Evolutionary conservation across 2,888 invertebrate genomes (phyloP).

Genomic region (Cosmia pyralina): DNA sequence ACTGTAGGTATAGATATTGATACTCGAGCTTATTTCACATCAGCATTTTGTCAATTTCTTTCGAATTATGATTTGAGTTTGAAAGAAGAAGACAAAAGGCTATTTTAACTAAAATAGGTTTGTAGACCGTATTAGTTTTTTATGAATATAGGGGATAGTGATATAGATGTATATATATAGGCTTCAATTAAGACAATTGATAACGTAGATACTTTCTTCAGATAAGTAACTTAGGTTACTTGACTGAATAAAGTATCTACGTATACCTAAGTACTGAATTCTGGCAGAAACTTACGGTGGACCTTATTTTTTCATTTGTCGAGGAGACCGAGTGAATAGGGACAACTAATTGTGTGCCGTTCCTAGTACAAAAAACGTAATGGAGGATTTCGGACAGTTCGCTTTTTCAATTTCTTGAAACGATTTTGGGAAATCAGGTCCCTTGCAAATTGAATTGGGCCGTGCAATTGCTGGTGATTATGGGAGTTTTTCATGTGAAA

Average conservation of each 20-base stretch:
- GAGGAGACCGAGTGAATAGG: slow-evolving; percentile 45
- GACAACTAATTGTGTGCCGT: slow-evolving; percentile 71
- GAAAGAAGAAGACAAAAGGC: no score
- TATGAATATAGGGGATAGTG: no score
- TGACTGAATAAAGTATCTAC: no score
- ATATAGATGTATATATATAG: no score
- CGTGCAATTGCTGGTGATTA: slow-evolving; percentile 49
- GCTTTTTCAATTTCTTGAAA: slow-evolving; percentile 60
- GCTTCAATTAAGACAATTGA: background rate
- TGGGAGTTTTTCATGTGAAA: slow-evolving; percentile 46
- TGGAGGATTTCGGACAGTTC: slow-evolving; percentile 56
- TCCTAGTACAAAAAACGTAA: slow-evolving; percentile 57
- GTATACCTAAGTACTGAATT: background rate
- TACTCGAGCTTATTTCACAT: no score
- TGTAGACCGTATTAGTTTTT: no score
- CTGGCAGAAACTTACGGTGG: slow-evolving; percentile 15
- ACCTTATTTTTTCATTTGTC: slow-evolving; percentile 38
- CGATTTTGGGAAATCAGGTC: slow-evolving; percentile 53
- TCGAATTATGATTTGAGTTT: no score
- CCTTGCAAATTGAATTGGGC: slow-evolving; percentile 55
- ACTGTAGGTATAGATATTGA: no score
- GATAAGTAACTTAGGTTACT: no score
- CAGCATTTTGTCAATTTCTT: no score
- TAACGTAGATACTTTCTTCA: background rate
- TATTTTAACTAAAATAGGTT: no score